These are phyloP conservation scores for Oryctes rhinoceros DNA, from an alignment of 1,140 invertebrate genomes.

Conservation along the genomic window DNA sequence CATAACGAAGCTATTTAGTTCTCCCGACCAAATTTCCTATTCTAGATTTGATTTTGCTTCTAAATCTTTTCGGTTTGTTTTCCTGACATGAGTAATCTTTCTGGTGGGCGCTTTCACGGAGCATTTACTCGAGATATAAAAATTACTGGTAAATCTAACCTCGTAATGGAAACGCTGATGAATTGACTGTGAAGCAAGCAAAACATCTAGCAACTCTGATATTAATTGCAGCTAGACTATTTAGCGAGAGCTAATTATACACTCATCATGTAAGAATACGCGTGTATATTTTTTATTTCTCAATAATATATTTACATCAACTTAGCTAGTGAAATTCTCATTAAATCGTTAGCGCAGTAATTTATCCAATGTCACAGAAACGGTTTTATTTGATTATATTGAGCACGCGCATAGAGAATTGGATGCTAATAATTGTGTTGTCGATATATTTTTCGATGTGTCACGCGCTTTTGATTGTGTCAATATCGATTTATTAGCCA, in stretches of 20 bases:
- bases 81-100: background rate
- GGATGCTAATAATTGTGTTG: no score
- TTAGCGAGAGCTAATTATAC: background rate
- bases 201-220: background rate
- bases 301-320: background rate
- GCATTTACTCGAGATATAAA: background rate
- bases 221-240: background rate
- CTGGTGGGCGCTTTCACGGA: background rate
- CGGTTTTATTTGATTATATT: no score
- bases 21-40: background rate
- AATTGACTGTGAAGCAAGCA: slow-evolving; percentile 1
- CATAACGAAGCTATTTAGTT: background rate
- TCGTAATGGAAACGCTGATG: background rate
- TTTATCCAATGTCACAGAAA: no score
- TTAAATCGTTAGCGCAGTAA: no score
- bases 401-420: no score
- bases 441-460: no score
- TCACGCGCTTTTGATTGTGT: no score
- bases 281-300: background rate
- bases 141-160: background rate
- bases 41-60: background rate
- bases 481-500: no score
- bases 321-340: background rate
- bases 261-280: background rate
- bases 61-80: background rate